Evolutionary conservation across 2,888 invertebrate species (phyloP), one percentile per base, ranked within the genome.

Genomic region (Chymomyza amoena): DNA sequence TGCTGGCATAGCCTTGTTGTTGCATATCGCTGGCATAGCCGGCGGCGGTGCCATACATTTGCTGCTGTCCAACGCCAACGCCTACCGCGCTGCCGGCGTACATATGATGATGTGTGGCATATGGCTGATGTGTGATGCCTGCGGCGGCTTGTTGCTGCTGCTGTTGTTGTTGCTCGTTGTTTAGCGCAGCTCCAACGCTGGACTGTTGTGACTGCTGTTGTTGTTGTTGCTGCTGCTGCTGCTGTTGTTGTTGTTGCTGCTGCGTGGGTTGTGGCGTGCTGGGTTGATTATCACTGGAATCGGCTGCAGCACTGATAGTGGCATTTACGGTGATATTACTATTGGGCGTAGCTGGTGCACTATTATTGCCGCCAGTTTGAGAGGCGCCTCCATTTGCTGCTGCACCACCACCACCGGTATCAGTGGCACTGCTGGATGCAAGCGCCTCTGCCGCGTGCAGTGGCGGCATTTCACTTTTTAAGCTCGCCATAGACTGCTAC

Each of bases 301-400:
- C 96, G 67, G 96, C 95, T 51, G 95, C 94, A 13, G 95, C 95
- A 80, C 95, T 94, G 84, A 94, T 93, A 64, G 94, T 87, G 61
- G 78, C 77, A 74, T 78, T 76, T 7, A 74, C 73, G 10, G 67
- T 57, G 15, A 50, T 64, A 36, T 39, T 61, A 59, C 52, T 64
- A 60, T 85, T 84, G 9, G 78, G 77, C 63, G 81, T 76, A 32
- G 81, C 75, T 56, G 84, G 79, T 63, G 86, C 77, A 67, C 73
- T 76, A 51, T 77, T 79, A n/a, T 76, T 76, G 50, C 59, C 59
- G 54, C 39, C 28, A 39, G 32, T 25, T 15, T 54, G 32, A 7
- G 32, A 15, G 72, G 57, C 36, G 64, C 51, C 13, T 64, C 45
- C 50, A 45, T n/a, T n/a, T n/a, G n/a, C n/a, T n/a, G 13, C 57